A percentile compares a stretch with the other conserved stretches of the same genome.
phyloP scores from a whole-genome alignment of 2,888 invertebrate species.

The Caenorhabditis virilis region DNA sequence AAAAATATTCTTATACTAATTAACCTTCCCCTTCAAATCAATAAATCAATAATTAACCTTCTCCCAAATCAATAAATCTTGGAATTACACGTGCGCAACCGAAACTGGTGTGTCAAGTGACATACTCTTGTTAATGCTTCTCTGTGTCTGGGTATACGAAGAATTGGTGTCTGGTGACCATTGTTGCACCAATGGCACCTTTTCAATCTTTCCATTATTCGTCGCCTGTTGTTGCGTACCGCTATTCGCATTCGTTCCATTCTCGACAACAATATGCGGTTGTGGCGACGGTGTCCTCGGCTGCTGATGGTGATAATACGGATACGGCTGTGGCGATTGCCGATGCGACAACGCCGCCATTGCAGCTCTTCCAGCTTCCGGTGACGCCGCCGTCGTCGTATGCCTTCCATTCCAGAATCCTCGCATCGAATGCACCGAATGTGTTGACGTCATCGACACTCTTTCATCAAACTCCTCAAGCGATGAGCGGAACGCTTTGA shows the following conservation, averaged over 20 bases:
- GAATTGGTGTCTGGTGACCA: constrained; percentile 58
- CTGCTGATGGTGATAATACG: constrained; percentile 63
- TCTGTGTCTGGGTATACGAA: constrained; percentile 43
- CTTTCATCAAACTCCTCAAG: constrained; percentile 99
- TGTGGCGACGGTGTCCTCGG: constrained; percentile 58
- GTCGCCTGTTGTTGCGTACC: constrained; percentile 3
- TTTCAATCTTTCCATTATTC: constrained; percentile 37
- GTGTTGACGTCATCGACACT: constrained; percentile 95
- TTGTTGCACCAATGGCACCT: constrained; percentile 66
- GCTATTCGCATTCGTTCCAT: constrained; percentile 32
- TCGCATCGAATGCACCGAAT: constrained; percentile 76
- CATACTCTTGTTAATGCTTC: constrained; percentile 64
- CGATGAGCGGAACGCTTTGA: constrained; percentile 98
- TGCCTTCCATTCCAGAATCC: constrained; percentile 41
- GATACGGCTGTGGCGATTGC: constrained; percentile 64
- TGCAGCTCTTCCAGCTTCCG: constrained; percentile 41
- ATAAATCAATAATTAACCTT: too few species aligned
- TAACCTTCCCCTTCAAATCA: too few species aligned
- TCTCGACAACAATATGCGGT: constrained; percentile 60
- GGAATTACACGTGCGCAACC: constrained; percentile 62
- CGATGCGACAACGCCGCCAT: constrained; percentile 56
- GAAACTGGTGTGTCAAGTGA: constrained; percentile 65
- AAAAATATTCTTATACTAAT: too few species aligned
- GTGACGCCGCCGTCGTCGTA: constrained; percentile 44
- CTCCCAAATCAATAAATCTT: neutral